These are phyloP conservation scores for Torymus texanus DNA, from an alignment of 2,888 invertebrate genomes.

Conservation along the genomic window DNA sequence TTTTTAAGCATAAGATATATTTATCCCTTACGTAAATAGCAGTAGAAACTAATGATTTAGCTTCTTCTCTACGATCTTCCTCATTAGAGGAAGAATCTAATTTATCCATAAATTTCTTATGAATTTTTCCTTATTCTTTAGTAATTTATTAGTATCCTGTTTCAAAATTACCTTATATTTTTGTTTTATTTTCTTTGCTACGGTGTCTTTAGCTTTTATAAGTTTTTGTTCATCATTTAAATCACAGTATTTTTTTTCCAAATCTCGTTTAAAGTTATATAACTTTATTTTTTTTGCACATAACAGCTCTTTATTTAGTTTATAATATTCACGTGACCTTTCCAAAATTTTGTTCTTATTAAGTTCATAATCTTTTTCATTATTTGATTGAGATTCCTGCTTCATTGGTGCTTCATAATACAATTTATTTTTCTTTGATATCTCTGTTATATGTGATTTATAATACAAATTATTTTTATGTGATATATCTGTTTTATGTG, in stretches of 20 bases:
- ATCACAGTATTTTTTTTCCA: background rate
- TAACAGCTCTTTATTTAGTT: no score
- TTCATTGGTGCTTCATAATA: no score
- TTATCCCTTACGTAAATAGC: constrained; percentile 19
- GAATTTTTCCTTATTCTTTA: background rate
- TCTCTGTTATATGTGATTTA: no score
- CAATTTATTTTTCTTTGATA: no score
- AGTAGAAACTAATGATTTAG: constrained; percentile 1
- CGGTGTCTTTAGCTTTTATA: background rate
- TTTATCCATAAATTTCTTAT: constrained; percentile 1
- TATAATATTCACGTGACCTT: no score
- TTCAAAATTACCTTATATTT: background rate
- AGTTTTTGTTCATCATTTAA: background rate
- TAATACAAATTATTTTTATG: no score
- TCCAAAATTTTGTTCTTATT: no score
- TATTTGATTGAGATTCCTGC: no score
- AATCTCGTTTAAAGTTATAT: background rate
- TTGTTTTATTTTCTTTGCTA: background rate
- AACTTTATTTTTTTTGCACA: background rate
- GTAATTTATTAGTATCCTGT: background rate
- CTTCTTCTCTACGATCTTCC: constrained; percentile 9
- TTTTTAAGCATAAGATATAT: background rate
- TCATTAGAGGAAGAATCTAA: background rate
- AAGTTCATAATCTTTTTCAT: no score
- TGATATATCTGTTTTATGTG: no score